These are phyloP conservation scores for Amyelois transitella DNA, from an alignment of 1,140 invertebrate genomes.

Conservation along the genomic window DNA sequence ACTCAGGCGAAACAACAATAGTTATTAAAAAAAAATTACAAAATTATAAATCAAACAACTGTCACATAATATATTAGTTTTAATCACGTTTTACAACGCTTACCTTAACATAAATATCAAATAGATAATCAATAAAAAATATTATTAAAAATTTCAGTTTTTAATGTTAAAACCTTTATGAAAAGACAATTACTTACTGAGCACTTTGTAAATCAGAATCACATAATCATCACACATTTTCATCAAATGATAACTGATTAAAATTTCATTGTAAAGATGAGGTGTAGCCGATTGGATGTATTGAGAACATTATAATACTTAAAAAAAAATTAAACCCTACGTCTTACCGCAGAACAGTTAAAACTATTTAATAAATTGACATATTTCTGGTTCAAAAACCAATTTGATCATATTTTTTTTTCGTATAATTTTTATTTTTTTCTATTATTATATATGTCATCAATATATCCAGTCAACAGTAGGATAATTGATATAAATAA, in stretches of 20 bases:
- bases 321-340: neutral
- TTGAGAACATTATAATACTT: constrained; percentile 12
- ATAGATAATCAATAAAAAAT: too few relatives aligned
- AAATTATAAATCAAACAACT: too few relatives aligned
- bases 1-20: too few relatives aligned
- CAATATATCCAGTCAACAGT: neutral
- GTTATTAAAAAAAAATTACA: too few relatives aligned
- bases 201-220: neutral
- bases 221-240: constrained; percentile 5
- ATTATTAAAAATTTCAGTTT: too few relatives aligned
- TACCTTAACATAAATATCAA: too few relatives aligned
- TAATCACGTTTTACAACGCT: too few relatives aligned
- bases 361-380: neutral
- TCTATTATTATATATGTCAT: neutral
- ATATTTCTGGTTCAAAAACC: neutral
- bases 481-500: constrained; percentile 1
- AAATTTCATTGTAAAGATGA: constrained; percentile 47
- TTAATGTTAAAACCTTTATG: too few relatives aligned
- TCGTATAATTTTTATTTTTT: neutral
- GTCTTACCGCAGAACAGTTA: neutral
- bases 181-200: neutral
- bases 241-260: constrained; percentile 21
- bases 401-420: neutral
- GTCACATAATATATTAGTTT: too few relatives aligned
- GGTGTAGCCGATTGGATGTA: constrained; percentile 22